phyloP scores from a whole-genome alignment of 2,113 vertebrate genomes.

The Ciconia maguari region DNA sequence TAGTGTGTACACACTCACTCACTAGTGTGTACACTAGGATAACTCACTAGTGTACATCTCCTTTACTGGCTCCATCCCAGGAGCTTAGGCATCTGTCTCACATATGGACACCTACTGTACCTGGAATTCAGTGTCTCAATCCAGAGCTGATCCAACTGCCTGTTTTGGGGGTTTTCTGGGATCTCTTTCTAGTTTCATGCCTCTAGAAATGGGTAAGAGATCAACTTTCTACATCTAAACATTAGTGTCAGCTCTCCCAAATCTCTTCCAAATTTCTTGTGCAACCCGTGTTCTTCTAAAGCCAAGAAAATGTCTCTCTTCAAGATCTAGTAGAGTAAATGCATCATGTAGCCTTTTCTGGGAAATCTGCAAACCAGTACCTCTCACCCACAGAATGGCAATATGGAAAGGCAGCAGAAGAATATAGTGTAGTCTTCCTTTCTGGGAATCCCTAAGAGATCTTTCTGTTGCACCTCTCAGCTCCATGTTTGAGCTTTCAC shows the following conservation, averaged over 20 bases:
- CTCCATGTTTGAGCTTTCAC: neutral
- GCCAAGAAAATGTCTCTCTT: neutral
- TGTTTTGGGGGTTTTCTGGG: neutral
- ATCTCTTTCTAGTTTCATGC: neutral
- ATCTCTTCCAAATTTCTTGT: neutral
- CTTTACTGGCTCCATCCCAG: neutral
- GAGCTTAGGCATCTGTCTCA: neutral
- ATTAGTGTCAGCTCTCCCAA: neutral
- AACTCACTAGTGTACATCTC: neutral
- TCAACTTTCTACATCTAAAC: neutral
- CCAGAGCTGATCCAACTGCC: fast-evolving
- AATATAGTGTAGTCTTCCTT: neutral
- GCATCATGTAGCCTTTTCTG: neutral
- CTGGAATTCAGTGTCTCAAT: neutral
- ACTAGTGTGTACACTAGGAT: too few relatives aligned
- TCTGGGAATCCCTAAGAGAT: neutral
- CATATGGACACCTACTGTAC: neutral
- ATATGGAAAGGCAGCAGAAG: neutral
- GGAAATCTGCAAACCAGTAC: neutral
- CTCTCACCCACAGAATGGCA: neutral
- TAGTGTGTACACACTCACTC: too few relatives aligned
- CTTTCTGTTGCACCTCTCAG: neutral
- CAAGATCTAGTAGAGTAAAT: neutral
- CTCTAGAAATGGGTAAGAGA: neutral
- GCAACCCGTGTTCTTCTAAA: neutral